Base-by-base conservation (phyloP, 2,797 vertebrate genomes). In the Geotria australis region DNA sequence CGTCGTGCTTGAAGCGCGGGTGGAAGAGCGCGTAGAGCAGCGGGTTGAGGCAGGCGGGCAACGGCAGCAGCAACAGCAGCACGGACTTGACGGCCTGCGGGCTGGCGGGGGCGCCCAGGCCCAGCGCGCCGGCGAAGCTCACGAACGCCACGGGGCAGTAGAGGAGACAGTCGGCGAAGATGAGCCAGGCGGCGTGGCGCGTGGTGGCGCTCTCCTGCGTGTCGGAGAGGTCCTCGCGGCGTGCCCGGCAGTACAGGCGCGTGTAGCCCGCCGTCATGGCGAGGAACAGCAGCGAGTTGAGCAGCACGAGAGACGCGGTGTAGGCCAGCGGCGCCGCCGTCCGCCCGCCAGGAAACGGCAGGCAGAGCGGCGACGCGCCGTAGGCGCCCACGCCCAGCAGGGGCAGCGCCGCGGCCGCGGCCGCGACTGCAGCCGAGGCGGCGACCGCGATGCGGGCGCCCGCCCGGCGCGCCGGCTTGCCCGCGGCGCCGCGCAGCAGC, bases 121-220 rank as follows among this genome's bases (percentile, higher is more conserved):
- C 82, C 59, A 91, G 77, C 24, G 38, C 24, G 24, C 24, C 38
- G 24, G 24, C 24, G 24, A 38, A 38, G 24, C 24, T 38, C 24
- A 38, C 24, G 71, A 93, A 89, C 63, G 85, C 88, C 63, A 93
- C 82, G 0, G 88, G 86, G 55, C 85, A 80, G 65, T 86, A 86
- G 11, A 95, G 83, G 46, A 93, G 76, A 59, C 85, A 83, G 15
- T 94, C 84, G 53, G 78, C 79, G 62, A 95, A 83, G 72, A 93
- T 85, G 60, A 95, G 74, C 82, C 85, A 85, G 65, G 85, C 83
- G 56, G 93, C 78, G 1, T 93, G 86, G 70, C 85, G 80, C 65
- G 85, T 80, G 79, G 89, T 84, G 63, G 79, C 75, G 0, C 83
- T 82, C 70, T 91, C 85, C 62, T 83, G 79, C 1, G 80, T 79